Evolutionary conservation across 2,888 invertebrate genomes (phyloP), one percentile per base, ranked within the genome.

Genomic region (Hypomecis punctinalis): DNA sequence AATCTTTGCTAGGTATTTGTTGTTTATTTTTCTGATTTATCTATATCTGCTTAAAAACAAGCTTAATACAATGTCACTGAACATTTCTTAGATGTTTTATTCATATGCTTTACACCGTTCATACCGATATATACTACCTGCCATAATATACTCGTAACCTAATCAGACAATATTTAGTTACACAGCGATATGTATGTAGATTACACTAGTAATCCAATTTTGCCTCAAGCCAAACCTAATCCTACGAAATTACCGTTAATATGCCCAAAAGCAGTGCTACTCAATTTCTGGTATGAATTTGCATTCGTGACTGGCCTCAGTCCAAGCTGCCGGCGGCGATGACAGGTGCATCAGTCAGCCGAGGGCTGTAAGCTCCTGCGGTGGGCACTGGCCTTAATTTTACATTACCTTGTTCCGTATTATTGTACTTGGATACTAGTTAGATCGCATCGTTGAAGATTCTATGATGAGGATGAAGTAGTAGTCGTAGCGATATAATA

Each of bases 271-370:
- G 82, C 82, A 78, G 74, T 71, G 76, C 73, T 73, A 80, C 78
- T 81, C 82, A 79, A 84, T 84, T 80, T 76, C 83, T 79, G 77
- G 79, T 83, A 83, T 84, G 81, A 83, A 90, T 90, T 89, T 85
- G 84, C 86, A 90, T 89, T 83, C 77, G 81, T 80, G 79, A 79
- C 81, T 82, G 83, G 80, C 80, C 76, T 74, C 76, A 74, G 82
- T 82, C 84, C 81, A 79, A 82, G 77, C 82, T 83, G 89, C 88
- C 85, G 73, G 76, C 74, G 80, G 89, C 84, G 81, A 75, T 82
- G 88, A 84, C 85, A 85, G 80, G 72, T 82, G 81, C 79, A 84
- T 85, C 85, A 82, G 72, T 85, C 82, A 83, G 73, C 69, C 33
- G 23, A 11, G 49, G 9, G 6, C 45, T 23, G 11, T 63, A 52